Evolutionary conservation across 2,888 invertebrate genomes (phyloP).

Genomic region (Xestoiulus laeticollis): DNA sequence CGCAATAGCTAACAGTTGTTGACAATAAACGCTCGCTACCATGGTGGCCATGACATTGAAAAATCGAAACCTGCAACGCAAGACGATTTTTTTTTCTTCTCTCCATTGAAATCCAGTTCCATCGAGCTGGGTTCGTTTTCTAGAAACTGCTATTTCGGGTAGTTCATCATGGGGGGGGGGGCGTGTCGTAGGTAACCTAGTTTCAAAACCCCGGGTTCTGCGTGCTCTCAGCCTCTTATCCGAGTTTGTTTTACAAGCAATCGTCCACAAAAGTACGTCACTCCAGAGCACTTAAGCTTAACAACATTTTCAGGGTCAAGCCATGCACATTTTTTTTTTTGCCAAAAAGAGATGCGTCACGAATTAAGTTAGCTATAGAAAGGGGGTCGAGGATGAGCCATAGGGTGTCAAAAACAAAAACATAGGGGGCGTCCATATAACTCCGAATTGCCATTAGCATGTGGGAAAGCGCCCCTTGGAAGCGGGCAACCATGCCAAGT

Average conservation of each 20-base stretch:
- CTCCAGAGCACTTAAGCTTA: slow-evolving; percentile 3
- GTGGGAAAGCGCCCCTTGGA: not conserved
- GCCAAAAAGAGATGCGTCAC: not conserved
- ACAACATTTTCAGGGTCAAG: slow-evolving; percentile 20
- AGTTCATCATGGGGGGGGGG: not conserved
- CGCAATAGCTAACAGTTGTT: not conserved
- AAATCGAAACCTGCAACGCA: not conserved
- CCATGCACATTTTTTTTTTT: not conserved
- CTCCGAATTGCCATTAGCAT: not conserved
- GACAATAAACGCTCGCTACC: not conserved
- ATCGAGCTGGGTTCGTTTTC: not conserved
- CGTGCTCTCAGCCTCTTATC: too few relatives aligned
- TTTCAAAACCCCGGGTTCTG: not conserved
- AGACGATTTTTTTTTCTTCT: not conserved
- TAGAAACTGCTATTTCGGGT: not conserved
- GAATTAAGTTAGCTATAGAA: not conserved
- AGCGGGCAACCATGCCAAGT: slow-evolving; percentile 9
- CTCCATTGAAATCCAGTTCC: not conserved
- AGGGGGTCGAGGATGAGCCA: slow-evolving; percentile 7
- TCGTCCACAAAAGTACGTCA: not conserved
- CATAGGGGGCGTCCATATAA: not conserved
- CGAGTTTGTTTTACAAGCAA: not conserved
- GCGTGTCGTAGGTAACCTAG: not conserved
- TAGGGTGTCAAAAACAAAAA: not conserved
- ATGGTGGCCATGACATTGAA: not conserved